Evolutionary conservation across 2,888 invertebrate species (phyloP).

Genomic region (Sinelater perroti): DNA sequence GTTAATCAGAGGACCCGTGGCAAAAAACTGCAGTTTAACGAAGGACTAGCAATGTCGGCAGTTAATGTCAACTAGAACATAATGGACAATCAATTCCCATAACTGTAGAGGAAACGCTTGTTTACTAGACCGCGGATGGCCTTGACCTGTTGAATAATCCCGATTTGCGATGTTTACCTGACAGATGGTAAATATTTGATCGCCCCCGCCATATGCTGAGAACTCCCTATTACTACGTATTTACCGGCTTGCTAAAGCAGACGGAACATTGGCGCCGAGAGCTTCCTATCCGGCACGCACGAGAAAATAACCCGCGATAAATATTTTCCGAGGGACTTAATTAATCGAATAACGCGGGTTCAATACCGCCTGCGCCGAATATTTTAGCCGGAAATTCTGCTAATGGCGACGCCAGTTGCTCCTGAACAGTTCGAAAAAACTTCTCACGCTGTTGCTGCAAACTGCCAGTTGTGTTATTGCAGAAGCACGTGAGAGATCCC

Average conservation of each 20-base stretch:
- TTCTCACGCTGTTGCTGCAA: not conserved
- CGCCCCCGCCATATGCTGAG: constrained; percentile 13
- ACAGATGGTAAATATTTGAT: constrained; percentile 31
- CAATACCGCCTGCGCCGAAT: too few relatives aligned
- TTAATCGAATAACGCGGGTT: too few relatives aligned
- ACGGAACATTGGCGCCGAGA: not conserved
- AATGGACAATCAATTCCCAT: constrained; percentile 24
- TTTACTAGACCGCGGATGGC: constrained; percentile 21
- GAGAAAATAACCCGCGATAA: too few relatives aligned
- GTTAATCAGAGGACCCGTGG: not conserved
- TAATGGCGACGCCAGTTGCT: too few relatives aligned
- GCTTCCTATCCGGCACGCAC: too few relatives aligned
- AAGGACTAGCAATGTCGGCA: constrained; percentile 1
- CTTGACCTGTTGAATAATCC: constrained; percentile 31
- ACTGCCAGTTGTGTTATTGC: constrained; percentile 8
- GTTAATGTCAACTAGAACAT: constrained; percentile 4
- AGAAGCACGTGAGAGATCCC: not conserved
- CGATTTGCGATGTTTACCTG: constrained; percentile 30
- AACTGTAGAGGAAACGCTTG: constrained; percentile 15
- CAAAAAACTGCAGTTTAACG: constrained; percentile 16
- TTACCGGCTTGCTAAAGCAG: constrained; percentile 24
- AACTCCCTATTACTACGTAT: constrained; percentile 18
- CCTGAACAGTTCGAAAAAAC: not conserved
- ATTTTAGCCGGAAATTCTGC: too few relatives aligned
- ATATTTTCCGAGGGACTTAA: too few relatives aligned